phyloP scores from a whole-genome alignment of 2,113 vertebrate species.

The Zosterops lateralis region DNA sequence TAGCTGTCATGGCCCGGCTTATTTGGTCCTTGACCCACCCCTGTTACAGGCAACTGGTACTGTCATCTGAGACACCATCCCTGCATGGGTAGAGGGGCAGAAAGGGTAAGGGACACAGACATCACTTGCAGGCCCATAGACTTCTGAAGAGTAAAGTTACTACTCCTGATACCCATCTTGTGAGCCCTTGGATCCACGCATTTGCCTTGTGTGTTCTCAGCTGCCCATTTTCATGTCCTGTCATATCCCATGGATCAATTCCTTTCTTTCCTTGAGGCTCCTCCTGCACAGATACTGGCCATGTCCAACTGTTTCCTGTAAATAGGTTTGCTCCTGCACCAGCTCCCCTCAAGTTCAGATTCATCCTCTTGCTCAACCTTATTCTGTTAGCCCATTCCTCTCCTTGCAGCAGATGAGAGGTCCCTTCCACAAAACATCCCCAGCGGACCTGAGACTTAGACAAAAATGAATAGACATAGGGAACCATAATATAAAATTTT shows the following conservation, averaged over 20 bases:
- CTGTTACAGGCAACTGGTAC: not conserved
- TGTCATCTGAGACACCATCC: not conserved
- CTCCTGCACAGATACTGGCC: not conserved
- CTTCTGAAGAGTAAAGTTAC: not conserved
- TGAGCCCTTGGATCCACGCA: not conserved
- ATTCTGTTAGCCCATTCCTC: not conserved
- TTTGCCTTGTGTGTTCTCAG: not conserved
- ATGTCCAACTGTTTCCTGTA: not conserved
- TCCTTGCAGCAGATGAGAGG: not conserved
- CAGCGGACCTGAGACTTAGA: not conserved
- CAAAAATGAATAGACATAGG: not conserved
- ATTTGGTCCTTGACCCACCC: not conserved
- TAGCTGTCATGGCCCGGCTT: not conserved
- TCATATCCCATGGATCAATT: not conserved
- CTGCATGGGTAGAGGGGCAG: not conserved
- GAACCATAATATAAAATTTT: not conserved
- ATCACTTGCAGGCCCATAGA: not conserved
- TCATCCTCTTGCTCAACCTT: not conserved
- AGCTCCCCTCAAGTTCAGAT: not conserved
- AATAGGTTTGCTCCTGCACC: not conserved
- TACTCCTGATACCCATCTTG: not conserved
- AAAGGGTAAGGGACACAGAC: not conserved
- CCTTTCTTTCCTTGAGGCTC: not conserved
- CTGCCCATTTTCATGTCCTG: not conserved
- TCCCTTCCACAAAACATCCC: not conserved